phyloP scores from a whole-genome alignment of 64 coral and sea anemone species.

The Trachythela sp. region DNA sequence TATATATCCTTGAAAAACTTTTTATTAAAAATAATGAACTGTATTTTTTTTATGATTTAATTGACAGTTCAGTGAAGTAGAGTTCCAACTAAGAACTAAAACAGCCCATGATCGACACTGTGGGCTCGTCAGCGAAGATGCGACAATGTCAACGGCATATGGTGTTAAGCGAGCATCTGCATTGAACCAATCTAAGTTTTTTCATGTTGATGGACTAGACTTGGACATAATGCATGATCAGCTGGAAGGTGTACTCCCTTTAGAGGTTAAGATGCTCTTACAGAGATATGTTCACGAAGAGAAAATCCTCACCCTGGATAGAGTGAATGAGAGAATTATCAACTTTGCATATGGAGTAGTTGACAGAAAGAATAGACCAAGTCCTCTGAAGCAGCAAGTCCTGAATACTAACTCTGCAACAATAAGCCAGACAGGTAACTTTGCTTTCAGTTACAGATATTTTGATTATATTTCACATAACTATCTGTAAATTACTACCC shows the following conservation, averaged over 20 bases:
- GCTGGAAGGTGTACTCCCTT: slow-evolving; percentile 58
- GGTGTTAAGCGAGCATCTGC: slow-evolving; percentile 36
- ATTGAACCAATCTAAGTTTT: slow-evolving; percentile 48
- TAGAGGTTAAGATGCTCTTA: slow-evolving; percentile 47
- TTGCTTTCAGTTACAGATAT: background rate
- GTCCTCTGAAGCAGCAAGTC: slow-evolving; percentile 43
- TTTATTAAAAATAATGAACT: background rate
- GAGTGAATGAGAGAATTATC: slow-evolving; percentile 40
- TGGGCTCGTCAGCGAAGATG: slow-evolving; percentile 40
- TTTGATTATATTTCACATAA: background rate
- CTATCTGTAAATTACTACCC: too few relatives aligned
- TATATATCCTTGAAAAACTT: too few relatives aligned
- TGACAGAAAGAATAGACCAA: slow-evolving; percentile 50
- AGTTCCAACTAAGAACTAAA: slow-evolving; percentile 58
- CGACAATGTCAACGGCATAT: slow-evolving; percentile 32
- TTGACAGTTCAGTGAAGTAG: slow-evolving; percentile 48
- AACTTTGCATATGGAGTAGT: slow-evolving; percentile 23
- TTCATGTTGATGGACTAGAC: slow-evolving; percentile 60
- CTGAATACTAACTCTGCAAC: slow-evolving; percentile 19
- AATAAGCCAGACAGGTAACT: slow-evolving; percentile 13
- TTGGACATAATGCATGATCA: slow-evolving; percentile 73
- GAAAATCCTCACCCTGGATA: slow-evolving; percentile 33
- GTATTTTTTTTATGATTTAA: background rate
- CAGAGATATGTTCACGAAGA: slow-evolving; percentile 39
- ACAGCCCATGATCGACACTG: slow-evolving; percentile 44